A percentile compares a stretch with the other conserved stretches of the same genome.
Evolutionary conservation across 2,113 vertebrate species (phyloP).

Genomic region (Thalassarche chlororhynchos): DNA sequence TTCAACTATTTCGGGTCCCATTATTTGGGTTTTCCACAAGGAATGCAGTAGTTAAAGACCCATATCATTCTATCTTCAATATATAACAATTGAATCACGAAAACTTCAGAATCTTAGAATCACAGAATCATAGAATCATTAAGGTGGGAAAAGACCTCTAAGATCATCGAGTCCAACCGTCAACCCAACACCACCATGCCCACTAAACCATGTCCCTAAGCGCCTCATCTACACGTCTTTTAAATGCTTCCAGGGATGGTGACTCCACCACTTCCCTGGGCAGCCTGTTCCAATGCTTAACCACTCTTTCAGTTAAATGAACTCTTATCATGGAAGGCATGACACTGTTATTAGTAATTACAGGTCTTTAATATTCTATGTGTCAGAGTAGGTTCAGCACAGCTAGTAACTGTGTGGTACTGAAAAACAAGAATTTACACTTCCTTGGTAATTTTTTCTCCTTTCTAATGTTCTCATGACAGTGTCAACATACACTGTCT

Average conservation of each 20-base stretch:
- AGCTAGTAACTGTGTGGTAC: not conserved
- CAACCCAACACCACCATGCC: too few species aligned
- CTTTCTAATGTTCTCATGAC: not conserved
- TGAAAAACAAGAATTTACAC: not conserved
- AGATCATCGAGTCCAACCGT: too few species aligned
- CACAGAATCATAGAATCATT: too few species aligned
- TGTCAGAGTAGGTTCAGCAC: not conserved
- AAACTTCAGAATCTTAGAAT: not conserved
- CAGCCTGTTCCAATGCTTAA: too few species aligned
- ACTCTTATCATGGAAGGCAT: not conserved
- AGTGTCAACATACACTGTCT: not conserved
- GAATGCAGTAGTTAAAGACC: not conserved
- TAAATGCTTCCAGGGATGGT: too few species aligned
- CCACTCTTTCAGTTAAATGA: not conserved
- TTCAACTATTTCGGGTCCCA: not conserved
- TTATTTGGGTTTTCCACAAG: not conserved
- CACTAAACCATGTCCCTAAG: too few species aligned
- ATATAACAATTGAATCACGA: not conserved
- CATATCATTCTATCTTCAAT: not conserved
- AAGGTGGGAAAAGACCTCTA: too few species aligned
- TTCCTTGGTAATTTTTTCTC: not conserved
- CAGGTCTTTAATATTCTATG: not conserved
- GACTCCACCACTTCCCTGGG: too few species aligned
- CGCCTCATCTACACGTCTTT: too few species aligned
- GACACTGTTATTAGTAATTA: not conserved